Evolutionary conservation across 2,797 vertebrate species (phyloP), one percentile per base, ranked within the genome.

Genomic region (Anguilla megastoma): DNA sequence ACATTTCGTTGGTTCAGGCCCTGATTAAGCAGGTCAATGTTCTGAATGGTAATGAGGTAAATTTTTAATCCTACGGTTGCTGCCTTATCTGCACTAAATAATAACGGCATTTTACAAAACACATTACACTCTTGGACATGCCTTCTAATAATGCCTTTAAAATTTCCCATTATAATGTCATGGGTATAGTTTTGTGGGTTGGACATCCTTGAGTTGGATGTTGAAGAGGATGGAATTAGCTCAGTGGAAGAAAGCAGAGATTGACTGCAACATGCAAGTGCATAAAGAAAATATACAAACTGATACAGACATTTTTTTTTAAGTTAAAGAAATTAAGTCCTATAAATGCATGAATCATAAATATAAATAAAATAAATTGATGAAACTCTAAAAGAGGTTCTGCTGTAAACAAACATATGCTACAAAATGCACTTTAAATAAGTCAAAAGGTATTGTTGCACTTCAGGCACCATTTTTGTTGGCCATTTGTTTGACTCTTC

Each of bases 1-100:
- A 56, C 12, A n/a, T 24, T 56, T 54, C 27, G 48, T 27, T 16
- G 50, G 52, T 50, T 54, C 24, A n/a, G 82, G 21, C 9, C 82
- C 74, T 41, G 74, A 76, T 76, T 76, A 41, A 76, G 74, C 74
- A 76, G 74, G 74, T 76, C 74, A 76, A 41, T 54, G n/a, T 50
- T 52, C 82, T 30, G 82, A 84, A 84, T 86, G 56, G 63, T 63
- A 86, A 66, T 66, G 41, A 66, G 60, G 54, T 16, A 45, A 41
- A 36, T 36, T 85, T 21, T 58, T 60, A 21, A 63, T 86, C n/a
- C 56, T 63, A 41, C 56, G n/a, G 85, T 60, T 41, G 24, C 85
- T 27, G 56, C 85, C 58, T 60, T 86, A 63, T 63, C 85, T 41
- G 85, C 85, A 86, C n/a, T 24, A 63, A 86, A 86, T 30, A 41